A percentile compares a stretch with the other conserved stretches of the same genome.
phyloP scores from a whole-genome alignment of 64 coral and sea anemone genomes.

The Pocillopora verrucosa region DNA sequence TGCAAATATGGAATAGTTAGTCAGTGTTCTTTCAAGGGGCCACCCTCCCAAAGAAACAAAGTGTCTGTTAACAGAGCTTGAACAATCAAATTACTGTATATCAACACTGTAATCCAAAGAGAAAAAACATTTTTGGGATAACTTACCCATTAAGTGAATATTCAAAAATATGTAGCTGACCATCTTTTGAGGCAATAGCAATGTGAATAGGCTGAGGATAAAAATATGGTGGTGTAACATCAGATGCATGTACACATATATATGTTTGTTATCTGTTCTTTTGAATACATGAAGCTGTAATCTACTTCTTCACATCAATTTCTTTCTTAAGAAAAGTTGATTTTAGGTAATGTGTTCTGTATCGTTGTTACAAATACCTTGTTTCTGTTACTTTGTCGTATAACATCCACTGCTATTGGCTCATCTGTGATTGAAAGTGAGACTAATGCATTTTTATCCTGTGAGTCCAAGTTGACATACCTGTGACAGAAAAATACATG shows the following conservation, averaged over 20 bases:
- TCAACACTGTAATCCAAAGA: not conserved
- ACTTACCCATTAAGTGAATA: slow-evolving; percentile 93
- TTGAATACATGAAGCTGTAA: not conserved
- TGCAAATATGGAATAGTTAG: no score
- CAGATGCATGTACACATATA: no score
- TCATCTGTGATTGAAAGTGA: slow-evolving; percentile 82
- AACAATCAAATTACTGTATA: not conserved
- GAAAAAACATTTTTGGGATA: not conserved
- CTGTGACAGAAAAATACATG: slow-evolving; percentile 22
- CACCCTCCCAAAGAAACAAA: no score
- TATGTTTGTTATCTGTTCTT: no score
- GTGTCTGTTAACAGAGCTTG: no score
- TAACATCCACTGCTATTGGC: slow-evolving; percentile 75
- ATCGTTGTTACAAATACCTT: slow-evolving; percentile 37
- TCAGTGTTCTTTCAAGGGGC: no score
- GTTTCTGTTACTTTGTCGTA: slow-evolving; percentile 58
- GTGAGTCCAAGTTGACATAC: slow-evolving; percentile 78
- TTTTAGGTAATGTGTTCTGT: not conserved
- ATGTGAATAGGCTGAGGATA: slow-evolving; percentile 80
- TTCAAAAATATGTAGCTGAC: slow-evolving; percentile 88
- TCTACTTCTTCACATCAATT: not conserved
- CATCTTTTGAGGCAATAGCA: slow-evolving; percentile 78
- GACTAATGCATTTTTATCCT: slow-evolving; percentile 82
- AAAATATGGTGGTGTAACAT: not conserved
- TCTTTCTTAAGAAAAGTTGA: no score